Evolutionary conservation across 1,140 invertebrate species (phyloP).

Genomic region (Drosophila chauvacae): DNA sequence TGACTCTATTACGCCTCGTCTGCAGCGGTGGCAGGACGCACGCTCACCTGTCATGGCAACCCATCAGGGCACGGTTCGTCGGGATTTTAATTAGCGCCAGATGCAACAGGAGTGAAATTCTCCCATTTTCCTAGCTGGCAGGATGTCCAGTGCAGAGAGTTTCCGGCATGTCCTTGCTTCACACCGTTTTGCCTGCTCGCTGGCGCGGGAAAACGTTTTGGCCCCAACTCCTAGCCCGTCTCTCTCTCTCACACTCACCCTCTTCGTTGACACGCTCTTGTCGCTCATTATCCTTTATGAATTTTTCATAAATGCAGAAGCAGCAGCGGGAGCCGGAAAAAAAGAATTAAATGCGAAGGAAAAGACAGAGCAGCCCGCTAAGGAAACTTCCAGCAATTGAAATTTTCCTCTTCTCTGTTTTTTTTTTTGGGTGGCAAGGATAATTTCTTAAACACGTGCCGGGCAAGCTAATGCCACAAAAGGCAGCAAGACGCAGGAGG

Average conservation of each 20-base stretch:
- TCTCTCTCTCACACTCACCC: not conserved
- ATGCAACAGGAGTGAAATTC: conserved; percentile 29
- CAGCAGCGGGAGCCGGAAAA: conserved; percentile 27
- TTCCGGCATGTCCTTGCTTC: conserved; percentile 51
- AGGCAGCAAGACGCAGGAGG: conserved; percentile 29
- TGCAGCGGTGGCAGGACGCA: conserved; percentile 14
- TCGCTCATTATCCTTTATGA: conserved; percentile 83
- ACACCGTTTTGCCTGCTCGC: conserved; percentile 71
- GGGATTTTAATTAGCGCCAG: conserved; percentile 75
- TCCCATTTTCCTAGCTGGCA: not conserved
- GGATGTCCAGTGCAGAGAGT: conserved; percentile 55
- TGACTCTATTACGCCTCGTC: conserved; percentile 58
- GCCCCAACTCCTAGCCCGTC: conserved; percentile 7
- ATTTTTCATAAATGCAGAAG: conserved; percentile 78
- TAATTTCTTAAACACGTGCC: conserved; percentile 77
- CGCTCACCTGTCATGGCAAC: conserved; percentile 77
- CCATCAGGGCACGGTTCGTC: conserved; percentile 37
- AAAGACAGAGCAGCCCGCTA: conserved; percentile 14
- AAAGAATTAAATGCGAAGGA: conserved; percentile 14
- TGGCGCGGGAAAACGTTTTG: conserved; percentile 75
- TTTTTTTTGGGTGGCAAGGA: conserved; percentile 40
- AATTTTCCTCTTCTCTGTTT: conserved; percentile 38
- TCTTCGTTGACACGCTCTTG: conserved; percentile 72
- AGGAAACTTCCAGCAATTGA: conserved; percentile 66
- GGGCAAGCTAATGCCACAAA: conserved; percentile 70